Evolutionary conservation across 1,140 invertebrate species (phyloP), one percentile per base, ranked within the genome.

Genomic region (Pseudomyrmex concolor): DNA sequence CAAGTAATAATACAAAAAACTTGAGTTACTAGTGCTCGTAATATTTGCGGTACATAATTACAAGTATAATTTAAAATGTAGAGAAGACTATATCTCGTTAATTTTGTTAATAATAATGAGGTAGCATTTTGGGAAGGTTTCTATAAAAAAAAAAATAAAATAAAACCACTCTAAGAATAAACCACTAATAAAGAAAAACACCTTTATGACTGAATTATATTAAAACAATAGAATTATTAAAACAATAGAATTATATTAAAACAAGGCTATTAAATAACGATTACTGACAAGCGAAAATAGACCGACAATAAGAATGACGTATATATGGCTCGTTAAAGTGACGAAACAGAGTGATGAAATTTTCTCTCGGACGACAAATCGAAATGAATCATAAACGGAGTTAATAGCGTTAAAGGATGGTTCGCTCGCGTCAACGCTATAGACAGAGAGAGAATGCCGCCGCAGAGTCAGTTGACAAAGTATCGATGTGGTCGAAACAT

Each of bases 401-500:
- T 68, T 34, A 55, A 57, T 68, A 1, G 5, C 51, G 55, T 45
- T 9, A 68, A 55, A 77, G 34, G 34, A 48, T 83, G 76, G 68
- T 68, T 85, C 74, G 25, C 50, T 34, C 34, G 54, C n/a, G 17
- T 83, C 67, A 22, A 68, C 19, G 43, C 12, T 34, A 34, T 7
- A 34, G 34, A 34, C 0, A 34, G 34, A 34, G 45, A 25, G 72
- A 34, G 50, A 17, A 57, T 10, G 34, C 72, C 51, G 50, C 43
- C 60, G 60, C 48, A 51, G 34, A 34, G 45, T 51, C 66, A 66
- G 78, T 70, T 84, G 34, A 12, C 72, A 19, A 84, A 78, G 64
- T 84, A 87, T 87, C 62, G 81, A 84, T 50, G 68, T 67, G 48
- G 55, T 13, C 12, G 10, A 13, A 70, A 68, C 55, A 81, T 84